These are phyloP conservation scores for Lemur catta DNA, from an alignment of 2,797 vertebrate genomes.

Conservation along the genomic window DNA sequence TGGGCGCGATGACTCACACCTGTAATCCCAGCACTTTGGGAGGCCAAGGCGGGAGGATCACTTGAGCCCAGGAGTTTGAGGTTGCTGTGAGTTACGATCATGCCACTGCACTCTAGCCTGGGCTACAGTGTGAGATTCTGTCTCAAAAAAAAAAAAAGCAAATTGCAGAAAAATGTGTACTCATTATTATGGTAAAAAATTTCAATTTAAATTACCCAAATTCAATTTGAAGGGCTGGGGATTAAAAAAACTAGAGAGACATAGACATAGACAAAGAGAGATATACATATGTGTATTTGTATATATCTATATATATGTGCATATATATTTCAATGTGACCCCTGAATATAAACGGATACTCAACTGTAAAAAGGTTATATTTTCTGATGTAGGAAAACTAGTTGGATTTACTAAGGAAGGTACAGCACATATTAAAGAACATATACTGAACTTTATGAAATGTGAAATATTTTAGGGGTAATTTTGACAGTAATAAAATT, in stretches of 20 bases:
- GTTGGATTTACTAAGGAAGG: not conserved
- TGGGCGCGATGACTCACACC: fast-evolving
- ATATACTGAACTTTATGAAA: not conserved
- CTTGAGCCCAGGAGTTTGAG: not conserved
- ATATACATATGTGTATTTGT: not conserved
- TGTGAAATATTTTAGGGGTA: not conserved
- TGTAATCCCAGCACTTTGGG: not conserved
- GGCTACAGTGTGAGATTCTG: not conserved
- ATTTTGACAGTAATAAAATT: conserved; percentile 8
- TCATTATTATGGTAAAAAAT: not conserved
- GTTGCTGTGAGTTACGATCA: not conserved
- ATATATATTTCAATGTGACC: not conserved
- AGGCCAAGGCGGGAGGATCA: not conserved
- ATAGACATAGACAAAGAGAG: not conserved
- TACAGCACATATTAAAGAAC: not conserved
- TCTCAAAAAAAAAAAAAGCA: not conserved
- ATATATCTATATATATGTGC: not conserved
- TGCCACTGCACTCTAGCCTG: not conserved
- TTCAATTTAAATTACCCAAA: not conserved
- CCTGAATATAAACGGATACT: conserved; percentile 1
- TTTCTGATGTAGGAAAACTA: not conserved
- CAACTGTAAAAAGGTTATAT: not conserved
- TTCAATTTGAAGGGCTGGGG: not conserved
- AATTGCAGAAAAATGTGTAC: not conserved
- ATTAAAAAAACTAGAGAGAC: not conserved